Base-by-base conservation (phyloP, 2,113 vertebrate genomes). In the Gulo gulo region DNA sequence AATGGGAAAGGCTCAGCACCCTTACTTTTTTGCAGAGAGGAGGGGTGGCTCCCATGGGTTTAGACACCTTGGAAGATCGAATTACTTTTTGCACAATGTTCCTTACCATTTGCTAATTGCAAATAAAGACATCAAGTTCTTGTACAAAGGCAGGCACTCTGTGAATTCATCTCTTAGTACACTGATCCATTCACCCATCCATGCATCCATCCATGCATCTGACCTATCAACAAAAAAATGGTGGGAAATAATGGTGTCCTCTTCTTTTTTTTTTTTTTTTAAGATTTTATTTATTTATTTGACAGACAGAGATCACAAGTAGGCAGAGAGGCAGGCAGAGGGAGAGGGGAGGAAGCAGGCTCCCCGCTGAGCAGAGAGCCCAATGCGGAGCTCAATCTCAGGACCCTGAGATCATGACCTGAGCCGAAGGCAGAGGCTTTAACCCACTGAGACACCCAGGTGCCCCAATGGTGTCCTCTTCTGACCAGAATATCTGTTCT, bases 21-120 rank as follows among this genome's bases (percentile, higher is more conserved):
- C 7, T 69, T 36, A 65, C 4, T 85, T 11, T 2, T 24, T 15
- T 14, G 2, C 0, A 7, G 42, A 61, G 7, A 1, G 7, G 36
- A 29, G 16, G 12, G 18, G 45, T 47, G 31, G 4, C 36, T 92
- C 31, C 26, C 6, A 31, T 45, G 42, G 36, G 20, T 36, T 82
- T 73, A 55, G 26, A 16, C 9, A 52, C 13, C 29, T 94, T 52
- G 14, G 10, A 12, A 73, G 4, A 9, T 69, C 74, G 10, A 84
- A 13, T 74, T 39, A 36, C 16, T 42, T 83, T 52, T 61, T 69
- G 10, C 18, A 15, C 18, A 47, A 20, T 73, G 5, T 11, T 74
- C 63, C 55, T 92, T 88, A 76, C n/a, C 34, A 59, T 78, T 94
- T 69, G 11, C 18, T 83, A 7, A 57, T 39, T 88, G 14, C 23